These are phyloP conservation scores for Ormyrus nitidulus DNA, from an alignment of 2,888 invertebrate genomes.

Conservation along the genomic window DNA sequence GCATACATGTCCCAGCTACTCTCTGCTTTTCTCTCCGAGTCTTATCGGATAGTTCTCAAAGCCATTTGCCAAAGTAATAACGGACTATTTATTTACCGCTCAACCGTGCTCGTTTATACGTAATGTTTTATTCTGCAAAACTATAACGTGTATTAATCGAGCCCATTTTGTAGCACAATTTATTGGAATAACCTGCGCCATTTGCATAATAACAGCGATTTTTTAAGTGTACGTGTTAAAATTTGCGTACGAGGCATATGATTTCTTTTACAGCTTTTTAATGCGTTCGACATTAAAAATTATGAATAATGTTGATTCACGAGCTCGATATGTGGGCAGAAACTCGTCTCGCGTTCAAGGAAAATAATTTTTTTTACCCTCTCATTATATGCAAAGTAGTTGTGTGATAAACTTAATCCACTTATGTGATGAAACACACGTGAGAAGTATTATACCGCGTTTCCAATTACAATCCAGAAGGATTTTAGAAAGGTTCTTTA, in stretches of 20 bases:
- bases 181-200: not conserved
- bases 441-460: too few relatives aligned
- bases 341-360: constrained; percentile 18
- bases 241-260: constrained; percentile 5
- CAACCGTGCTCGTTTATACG: too few relatives aligned
- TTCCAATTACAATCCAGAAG: too few relatives aligned
- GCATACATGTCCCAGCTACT: not conserved
- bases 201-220: constrained; percentile 22
- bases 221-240: constrained; percentile 26
- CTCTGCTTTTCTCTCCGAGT: too few relatives aligned
- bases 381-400: constrained; percentile 34
- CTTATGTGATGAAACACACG: constrained; percentile 46
- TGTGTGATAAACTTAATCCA: constrained; percentile 26
- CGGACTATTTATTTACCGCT: too few relatives aligned
- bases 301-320: constrained; percentile 23
- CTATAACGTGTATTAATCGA: not conserved
- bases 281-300: constrained; percentile 40
- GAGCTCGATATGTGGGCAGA: constrained; percentile 8
- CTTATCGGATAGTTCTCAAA: too few relatives aligned
- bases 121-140: too few relatives aligned
- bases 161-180: constrained; percentile 1
- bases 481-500: too few relatives aligned
- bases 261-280: constrained; percentile 19
- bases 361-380: constrained; percentile 31
- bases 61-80: too few relatives aligned